These are phyloP conservation scores for Columba livia DNA, from an alignment of 2,113 vertebrate species.

Conservation along the genomic window DNA sequence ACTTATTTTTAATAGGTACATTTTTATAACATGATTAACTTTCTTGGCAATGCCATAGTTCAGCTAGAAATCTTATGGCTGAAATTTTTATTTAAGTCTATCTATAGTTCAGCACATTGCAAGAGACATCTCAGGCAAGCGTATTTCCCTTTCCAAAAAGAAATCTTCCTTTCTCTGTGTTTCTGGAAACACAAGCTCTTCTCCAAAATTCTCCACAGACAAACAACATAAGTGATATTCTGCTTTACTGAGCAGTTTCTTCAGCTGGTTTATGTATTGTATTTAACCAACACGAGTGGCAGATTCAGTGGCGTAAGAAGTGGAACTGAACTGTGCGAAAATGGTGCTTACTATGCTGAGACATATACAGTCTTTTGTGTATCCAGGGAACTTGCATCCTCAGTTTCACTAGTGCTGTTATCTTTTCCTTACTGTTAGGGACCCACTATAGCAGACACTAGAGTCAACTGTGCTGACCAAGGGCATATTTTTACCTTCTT, in stretches of 20 bases:
- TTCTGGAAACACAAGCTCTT: neutral
- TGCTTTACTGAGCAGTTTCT: neutral
- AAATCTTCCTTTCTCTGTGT: neutral
- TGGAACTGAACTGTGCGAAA: neutral
- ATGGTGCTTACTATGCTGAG: neutral
- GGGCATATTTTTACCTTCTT: neutral
- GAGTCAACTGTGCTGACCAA: neutral
- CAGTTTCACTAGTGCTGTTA: neutral
- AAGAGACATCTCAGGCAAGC: neutral
- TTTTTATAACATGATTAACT: neutral
- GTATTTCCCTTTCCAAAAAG: neutral
- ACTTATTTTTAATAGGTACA: neutral
- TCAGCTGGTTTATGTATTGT: neutral
- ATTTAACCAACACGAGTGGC: neutral
- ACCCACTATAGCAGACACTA: neutral
- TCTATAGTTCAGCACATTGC: neutral
- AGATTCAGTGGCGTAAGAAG: neutral
- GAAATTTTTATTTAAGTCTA: neutral
- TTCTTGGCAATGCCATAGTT: neutral
- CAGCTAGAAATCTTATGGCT: neutral
- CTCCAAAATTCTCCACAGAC: neutral
- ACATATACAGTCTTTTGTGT: neutral
- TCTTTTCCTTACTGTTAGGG: neutral
- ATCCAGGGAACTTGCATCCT: neutral
- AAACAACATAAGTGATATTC: accelerated